Percentiles rank a stretch among this genome's conserved stretches.
phyloP scores from a whole-genome alignment of 2,888 invertebrate species.

The Exephanes ischioxanthus region DNA sequence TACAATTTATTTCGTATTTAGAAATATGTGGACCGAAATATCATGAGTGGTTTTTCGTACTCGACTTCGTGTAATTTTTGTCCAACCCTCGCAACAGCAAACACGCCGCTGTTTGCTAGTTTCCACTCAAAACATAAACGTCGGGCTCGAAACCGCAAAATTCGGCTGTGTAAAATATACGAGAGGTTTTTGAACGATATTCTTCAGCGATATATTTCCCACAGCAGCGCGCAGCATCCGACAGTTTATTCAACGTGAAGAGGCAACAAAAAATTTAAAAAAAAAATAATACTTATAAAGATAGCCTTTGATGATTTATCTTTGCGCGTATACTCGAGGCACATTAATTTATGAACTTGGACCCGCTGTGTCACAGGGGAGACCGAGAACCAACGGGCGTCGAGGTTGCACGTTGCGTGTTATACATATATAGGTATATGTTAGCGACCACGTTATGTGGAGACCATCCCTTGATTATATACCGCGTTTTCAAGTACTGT shows the following conservation, averaged over 20 bases:
- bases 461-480: slow-evolving; percentile 3
- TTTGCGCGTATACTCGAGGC: slow-evolving; percentile 10
- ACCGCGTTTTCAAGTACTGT: not conserved
- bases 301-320: slow-evolving; percentile 24
- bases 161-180: not conserved
- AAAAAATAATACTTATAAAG: slow-evolving; percentile 6
- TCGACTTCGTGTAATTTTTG: not conserved
- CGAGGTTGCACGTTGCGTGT: not conserved
- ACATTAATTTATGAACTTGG: slow-evolving; percentile 27
- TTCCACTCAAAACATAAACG: not conserved
- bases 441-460: slow-evolving; percentile 6
- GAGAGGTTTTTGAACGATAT: not conserved
- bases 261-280: not conserved
- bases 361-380: slow-evolving; percentile 9
- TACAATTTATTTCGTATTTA: too few species aligned
- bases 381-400: not conserved
- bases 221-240: slow-evolving; percentile 11
- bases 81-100: not conserved
- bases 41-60: too few species aligned
- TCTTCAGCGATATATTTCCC: not conserved
- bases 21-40: too few species aligned
- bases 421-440: not conserved
- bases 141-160: not conserved
- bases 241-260: slow-evolving; percentile 55
- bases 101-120: not conserved